phyloP scores from a whole-genome alignment of 2,888 invertebrate species.

The Podabrus alpinus region DNA sequence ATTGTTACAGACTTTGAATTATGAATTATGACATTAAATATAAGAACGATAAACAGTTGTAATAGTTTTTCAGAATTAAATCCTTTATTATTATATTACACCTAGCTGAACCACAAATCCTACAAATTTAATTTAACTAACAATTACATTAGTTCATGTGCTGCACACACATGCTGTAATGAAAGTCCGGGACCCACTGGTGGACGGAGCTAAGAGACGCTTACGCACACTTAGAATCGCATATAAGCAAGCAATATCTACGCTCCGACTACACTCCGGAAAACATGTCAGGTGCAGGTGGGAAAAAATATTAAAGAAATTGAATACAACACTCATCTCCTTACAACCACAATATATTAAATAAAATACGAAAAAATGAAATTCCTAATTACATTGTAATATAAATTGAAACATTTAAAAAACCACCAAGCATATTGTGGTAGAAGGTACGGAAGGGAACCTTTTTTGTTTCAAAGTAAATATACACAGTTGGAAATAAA shows the following conservation, averaged over 20 bases:
- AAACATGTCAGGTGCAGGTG: conserved; percentile 41
- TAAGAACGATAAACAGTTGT: conserved; percentile 31
- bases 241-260: conserved; percentile 40
- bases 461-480: conserved; percentile 44
- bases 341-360: conserved; percentile 75
- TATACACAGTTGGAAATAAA: conserved; percentile 45
- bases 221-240: conserved; percentile 30
- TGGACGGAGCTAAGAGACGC: conserved; percentile 36
- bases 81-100: conserved; percentile 47
- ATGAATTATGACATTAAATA: conserved; percentile 16
- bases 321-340: conserved; percentile 55
- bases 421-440: conserved; percentile 50
- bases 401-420: conserved; percentile 45
- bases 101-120: conserved; percentile 55
- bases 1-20: not conserved
- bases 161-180: conserved; percentile 42
- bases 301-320: conserved; percentile 38
- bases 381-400: conserved; percentile 57
- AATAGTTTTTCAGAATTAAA: conserved; percentile 32
- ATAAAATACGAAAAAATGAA: conserved; percentile 66
- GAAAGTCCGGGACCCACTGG: conserved; percentile 49
- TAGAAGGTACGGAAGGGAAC: conserved; percentile 47
- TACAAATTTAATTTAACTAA: conserved; percentile 55
- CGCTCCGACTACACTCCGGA: conserved; percentile 37
- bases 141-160: conserved; percentile 50